These are phyloP conservation scores for Euspilapteryx auroguttella DNA, from an alignment of 2,888 invertebrate species.

Conservation along the genomic window DNA sequence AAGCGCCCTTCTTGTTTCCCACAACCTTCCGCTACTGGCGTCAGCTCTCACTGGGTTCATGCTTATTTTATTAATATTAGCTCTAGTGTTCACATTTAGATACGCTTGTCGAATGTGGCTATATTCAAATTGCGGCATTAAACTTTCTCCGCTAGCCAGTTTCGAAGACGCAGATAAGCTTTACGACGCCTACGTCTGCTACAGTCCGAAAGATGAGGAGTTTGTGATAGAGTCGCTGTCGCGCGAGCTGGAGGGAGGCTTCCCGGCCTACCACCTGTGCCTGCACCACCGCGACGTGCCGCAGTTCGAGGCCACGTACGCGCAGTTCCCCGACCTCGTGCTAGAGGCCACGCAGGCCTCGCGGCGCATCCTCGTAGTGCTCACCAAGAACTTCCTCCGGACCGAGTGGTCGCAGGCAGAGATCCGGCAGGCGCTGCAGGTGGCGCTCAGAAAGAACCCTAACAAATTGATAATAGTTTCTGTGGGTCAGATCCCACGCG, in stretches of 20 bases:
- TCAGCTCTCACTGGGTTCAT: slow-evolving; percentile 77
- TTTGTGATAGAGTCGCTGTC: slow-evolving; percentile 86
- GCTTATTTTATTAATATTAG: slow-evolving; percentile 74
- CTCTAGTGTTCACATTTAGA: slow-evolving; percentile 82
- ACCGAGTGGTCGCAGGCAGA: slow-evolving; percentile 93
- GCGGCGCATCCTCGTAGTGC: slow-evolving; percentile 81
- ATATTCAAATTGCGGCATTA: slow-evolving; percentile 84
- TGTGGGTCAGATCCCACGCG: slow-evolving; percentile 78
- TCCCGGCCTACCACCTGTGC: slow-evolving; percentile 79
- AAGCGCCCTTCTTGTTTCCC: slow-evolving; percentile 78
- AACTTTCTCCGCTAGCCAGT: slow-evolving; percentile 72
- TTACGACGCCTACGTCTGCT: slow-evolving; percentile 92
- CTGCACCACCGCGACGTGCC: slow-evolving; percentile 87
- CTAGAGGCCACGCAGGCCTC: slow-evolving; percentile 88
- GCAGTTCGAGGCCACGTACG: slow-evolving; percentile 68
- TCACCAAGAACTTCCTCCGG: slow-evolving; percentile 86
- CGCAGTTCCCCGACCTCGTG: slow-evolving; percentile 73
- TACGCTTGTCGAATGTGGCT: slow-evolving; percentile 88
- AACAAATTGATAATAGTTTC: slow-evolving; percentile 86
- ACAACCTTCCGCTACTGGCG: slow-evolving; percentile 81
- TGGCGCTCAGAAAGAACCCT: slow-evolving; percentile 79
- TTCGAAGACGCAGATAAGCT: slow-evolving; percentile 83
- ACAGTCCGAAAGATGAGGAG: slow-evolving; percentile 90
- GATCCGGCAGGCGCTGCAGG: slow-evolving; percentile 87
- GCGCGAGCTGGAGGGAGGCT: slow-evolving; percentile 81